Percentiles rank a stretch among this genome's conserved stretches.
Conservation (phyloP, 2,888 invertebrate genomes). For the Eulithis prunata region DNA sequence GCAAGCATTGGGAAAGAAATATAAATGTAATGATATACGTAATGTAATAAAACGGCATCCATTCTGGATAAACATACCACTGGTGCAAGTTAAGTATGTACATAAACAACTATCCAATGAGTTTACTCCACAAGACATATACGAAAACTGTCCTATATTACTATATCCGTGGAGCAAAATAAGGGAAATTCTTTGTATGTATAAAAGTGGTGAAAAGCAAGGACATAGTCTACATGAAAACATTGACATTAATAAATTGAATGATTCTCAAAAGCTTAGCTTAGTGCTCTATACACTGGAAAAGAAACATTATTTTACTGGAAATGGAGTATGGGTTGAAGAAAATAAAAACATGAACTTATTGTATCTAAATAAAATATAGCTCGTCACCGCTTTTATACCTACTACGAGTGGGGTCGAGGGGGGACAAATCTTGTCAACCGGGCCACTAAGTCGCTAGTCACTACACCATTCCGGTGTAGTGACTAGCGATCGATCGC, state of each 20-base stretch:
- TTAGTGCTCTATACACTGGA: slow-evolving; percentile 73
- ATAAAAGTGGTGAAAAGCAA: slow-evolving; percentile 38
- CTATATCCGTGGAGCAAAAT: slow-evolving; percentile 79
- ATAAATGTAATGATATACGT: slow-evolving; percentile 55
- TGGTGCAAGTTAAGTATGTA: slow-evolving; percentile 70
- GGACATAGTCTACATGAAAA: slow-evolving; percentile 51
- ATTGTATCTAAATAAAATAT: no score
- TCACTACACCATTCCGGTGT: no score
- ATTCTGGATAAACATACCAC: slow-evolving; percentile 76
- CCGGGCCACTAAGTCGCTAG: no score
- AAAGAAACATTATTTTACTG: slow-evolving; percentile 76
- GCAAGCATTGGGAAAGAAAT: slow-evolving; percentile 60
- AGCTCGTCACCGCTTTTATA: no score
- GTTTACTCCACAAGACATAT: slow-evolving; percentile 68
- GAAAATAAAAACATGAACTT: slow-evolving; percentile 52
- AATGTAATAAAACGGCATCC: slow-evolving; percentile 68
- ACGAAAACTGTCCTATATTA: slow-evolving; percentile 71
- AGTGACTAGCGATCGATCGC: no score
- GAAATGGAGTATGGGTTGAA: slow-evolving; percentile 78
- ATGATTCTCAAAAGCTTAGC: slow-evolving; percentile 70
- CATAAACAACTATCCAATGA: slow-evolving; percentile 60
- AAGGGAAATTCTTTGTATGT: slow-evolving; percentile 51
- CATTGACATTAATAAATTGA: slow-evolving; percentile 56
- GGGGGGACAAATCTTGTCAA: no score
- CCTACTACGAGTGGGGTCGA: no score